These are phyloP conservation scores for Osmoderma eremita DNA, from an alignment of 2,888 invertebrate genomes.

Conservation along the genomic window DNA sequence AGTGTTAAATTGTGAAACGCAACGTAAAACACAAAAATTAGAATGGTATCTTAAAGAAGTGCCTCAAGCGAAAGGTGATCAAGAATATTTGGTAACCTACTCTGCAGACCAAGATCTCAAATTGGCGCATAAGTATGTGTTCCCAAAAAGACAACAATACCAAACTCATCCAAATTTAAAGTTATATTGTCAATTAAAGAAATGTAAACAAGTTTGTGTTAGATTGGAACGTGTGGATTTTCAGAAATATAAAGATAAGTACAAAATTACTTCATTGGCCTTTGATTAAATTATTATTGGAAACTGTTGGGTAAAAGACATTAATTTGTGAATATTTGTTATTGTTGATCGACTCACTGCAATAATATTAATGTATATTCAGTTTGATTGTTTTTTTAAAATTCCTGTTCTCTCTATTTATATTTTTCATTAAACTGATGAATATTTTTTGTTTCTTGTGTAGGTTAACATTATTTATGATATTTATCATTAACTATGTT, in stretches of 20 bases:
- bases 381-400: too few species aligned
- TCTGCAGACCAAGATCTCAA: slow-evolving; percentile 1
- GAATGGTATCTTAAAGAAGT: slow-evolving; percentile 54
- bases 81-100: slow-evolving; percentile 34
- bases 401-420: too few species aligned
- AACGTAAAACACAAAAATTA: slow-evolving; percentile 46
- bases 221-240: slow-evolving; percentile 42
- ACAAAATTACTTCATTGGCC: background rate
- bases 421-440: too few species aligned
- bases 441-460: too few species aligned
- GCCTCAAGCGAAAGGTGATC: slow-evolving; percentile 31
- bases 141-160: slow-evolving; percentile 51
- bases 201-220: slow-evolving; percentile 43
- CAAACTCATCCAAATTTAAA: slow-evolving; percentile 44
- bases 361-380: slow-evolving; percentile 1
- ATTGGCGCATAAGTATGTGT: slow-evolving; percentile 46
- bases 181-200: slow-evolving; percentile 32
- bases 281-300: background rate
- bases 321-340: slow-evolving; percentile 7
- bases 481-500: background rate
- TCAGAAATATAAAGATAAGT: slow-evolving; percentile 9
- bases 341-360: background rate
- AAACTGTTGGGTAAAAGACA: background rate
- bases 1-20: slow-evolving; percentile 48
- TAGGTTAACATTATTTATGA: background rate